A percentile compares a stretch with the other conserved stretches of the same genome.
Evolutionary conservation across 2,797 vertebrate species (phyloP).

Genomic region (Danio choprae): DNA sequence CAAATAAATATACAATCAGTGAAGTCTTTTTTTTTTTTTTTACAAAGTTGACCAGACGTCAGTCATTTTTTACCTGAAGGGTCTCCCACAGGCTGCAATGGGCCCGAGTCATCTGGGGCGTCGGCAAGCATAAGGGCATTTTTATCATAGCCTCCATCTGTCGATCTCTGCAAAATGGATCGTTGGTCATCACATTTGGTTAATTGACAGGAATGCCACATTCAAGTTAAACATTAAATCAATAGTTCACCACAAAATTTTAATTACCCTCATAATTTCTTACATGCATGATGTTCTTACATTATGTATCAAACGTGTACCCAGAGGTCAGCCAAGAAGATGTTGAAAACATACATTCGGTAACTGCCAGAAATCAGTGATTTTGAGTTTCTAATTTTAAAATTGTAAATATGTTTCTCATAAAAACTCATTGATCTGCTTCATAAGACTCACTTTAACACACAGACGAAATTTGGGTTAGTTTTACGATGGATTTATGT

Average conservation of each 20-base stretch:
- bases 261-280: too few relatives aligned
- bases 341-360: too few relatives aligned
- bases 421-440: too few relatives aligned
- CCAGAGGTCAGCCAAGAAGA: too few relatives aligned
- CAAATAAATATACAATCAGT: slow-evolving; percentile 19
- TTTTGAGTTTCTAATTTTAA: too few relatives aligned
- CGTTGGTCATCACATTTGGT: neutral
- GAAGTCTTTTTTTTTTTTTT: slow-evolving; percentile 35
- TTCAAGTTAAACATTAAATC: neutral
- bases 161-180: slow-evolving; percentile 54
- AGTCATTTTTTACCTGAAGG: slow-evolving; percentile 64
- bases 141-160: slow-evolving; percentile 15
- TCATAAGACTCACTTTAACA: too few relatives aligned
- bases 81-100: slow-evolving; percentile 47
- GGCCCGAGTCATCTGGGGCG: slow-evolving; percentile 58
- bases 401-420: too few relatives aligned
- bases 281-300: too few relatives aligned
- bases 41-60: slow-evolving; percentile 8
- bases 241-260: neutral
- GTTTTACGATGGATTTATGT: too few relatives aligned
- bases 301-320: too few relatives aligned
- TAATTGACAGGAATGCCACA: slow-evolving; percentile 1
- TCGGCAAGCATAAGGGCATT: slow-evolving; percentile 48
- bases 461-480: too few relatives aligned
- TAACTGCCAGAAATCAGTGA: too few relatives aligned